Evolutionary conservation across 2,113 vertebrate genomes (phyloP).

Genomic region (Malaclemys terrapin): DNA sequence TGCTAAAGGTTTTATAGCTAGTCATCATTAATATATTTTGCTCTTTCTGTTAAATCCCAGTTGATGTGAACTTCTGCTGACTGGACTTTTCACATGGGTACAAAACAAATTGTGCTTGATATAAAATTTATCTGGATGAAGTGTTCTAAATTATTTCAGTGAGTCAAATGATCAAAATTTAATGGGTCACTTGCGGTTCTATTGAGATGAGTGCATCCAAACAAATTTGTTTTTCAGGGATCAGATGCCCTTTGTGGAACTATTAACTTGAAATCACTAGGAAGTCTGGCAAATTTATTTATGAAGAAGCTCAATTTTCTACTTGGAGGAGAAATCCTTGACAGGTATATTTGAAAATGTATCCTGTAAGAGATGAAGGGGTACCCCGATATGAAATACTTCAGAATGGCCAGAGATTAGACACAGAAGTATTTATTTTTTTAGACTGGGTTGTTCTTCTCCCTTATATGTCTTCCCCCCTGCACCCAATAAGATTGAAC

Average conservation of each 20-base stretch:
- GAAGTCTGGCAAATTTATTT: slow-evolving; percentile 1
- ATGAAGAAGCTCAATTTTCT: neutral
- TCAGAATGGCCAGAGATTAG: accelerated
- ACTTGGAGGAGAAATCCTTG: neutral
- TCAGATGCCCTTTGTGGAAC: slow-evolving; percentile 14
- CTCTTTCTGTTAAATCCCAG: slow-evolving; percentile 24
- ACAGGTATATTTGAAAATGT: neutral
- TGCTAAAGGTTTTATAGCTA: neutral
- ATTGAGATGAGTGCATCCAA: slow-evolving; percentile 41
- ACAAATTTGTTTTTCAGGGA: slow-evolving; percentile 48
- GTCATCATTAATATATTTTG: neutral
- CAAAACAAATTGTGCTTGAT: slow-evolving; percentile 52
- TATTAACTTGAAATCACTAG: slow-evolving; percentile 3
- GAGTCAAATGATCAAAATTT: slow-evolving; percentile 53
- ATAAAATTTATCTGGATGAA: slow-evolving; percentile 54
- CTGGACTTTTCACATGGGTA: slow-evolving; percentile 41
- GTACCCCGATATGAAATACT: neutral
- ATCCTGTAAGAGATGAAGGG: neutral
- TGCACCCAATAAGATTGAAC: neutral
- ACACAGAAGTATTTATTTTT: accelerated
- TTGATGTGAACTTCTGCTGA: slow-evolving; percentile 57
- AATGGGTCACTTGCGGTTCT: slow-evolving; percentile 46
- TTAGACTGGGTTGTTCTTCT: neutral
- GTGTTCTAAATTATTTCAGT: slow-evolving; percentile 51
- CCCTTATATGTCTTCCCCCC: neutral